Base-by-base conservation (phyloP, 2,888 invertebrate genomes). In the Limnephilus auricula region DNA sequence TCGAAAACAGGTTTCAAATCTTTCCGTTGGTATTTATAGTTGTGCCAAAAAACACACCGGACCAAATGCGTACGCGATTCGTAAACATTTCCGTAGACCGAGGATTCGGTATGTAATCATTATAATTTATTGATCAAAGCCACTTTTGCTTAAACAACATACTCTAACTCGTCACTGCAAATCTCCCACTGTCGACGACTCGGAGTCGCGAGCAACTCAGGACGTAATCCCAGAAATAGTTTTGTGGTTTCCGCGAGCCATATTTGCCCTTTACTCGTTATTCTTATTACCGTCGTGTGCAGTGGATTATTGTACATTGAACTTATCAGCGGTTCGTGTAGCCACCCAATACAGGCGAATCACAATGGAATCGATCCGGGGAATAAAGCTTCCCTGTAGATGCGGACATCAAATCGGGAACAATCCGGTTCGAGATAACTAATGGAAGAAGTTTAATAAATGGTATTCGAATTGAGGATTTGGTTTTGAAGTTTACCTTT, bases 1-100 rank as follows among this genome's bases (percentile, higher is more conserved):
- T 18, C 31, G 86, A 86, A 86, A 86, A 86, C 86, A 86, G 86
- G 86, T 86, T 86, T 86, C 65, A 65, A 65, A 86, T 65, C 15
- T 86, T 86, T 86, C 86, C 65, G 86, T 65, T 65, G 86, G 86
- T 31, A 40, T 40, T 85, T 85, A 85, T 85, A 30, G 40, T 40
- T n/a, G 40, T 40, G 65, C 65, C 50, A 86, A 86, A 86, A 86
- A 86, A 50, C 50, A 45, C 32, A 86, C 86, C 84, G 12, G 32
- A 86, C 65, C 65, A 50, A 86, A 86, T 86, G 37, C 84, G 84
- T 85, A 25, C 25, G 40, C 34, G 40, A 65, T 86, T 86, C 32
- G 50, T 65, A 31, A 65, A 31, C 65, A 65, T 65, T 86, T 86
- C 32, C 85, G 25, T 40, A 40, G 40, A 85, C n/a, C 85, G 85